Percentiles rank a stretch among this genome's conserved stretches.
Conservation (phyloP, 2,113 vertebrate genomes). For the Sminthopsis crassicaudata region DNA sequence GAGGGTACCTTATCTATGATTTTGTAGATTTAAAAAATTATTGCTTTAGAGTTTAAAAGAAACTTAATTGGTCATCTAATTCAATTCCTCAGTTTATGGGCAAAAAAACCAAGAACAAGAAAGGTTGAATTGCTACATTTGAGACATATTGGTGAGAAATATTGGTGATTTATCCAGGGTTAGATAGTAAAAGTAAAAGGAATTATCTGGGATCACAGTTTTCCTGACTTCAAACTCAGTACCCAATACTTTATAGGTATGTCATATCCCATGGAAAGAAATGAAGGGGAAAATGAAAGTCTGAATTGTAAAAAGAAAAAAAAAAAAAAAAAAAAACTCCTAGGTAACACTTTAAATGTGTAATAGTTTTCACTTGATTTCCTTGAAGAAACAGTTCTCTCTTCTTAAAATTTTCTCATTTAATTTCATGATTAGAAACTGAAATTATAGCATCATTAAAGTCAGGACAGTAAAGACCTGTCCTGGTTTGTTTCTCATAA, state of each 20-base stretch:
- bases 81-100: neutral
- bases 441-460: slow-evolving; percentile 30
- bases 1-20: neutral
- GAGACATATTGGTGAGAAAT: neutral
- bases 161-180: neutral
- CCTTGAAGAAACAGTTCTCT: slow-evolving; percentile 21
- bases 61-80: neutral
- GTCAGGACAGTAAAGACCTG: slow-evolving; percentile 48
- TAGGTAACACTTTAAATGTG: neutral
- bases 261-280: neutral
- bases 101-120: neutral
- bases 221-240: neutral
- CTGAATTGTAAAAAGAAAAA: neutral
- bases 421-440: slow-evolving; percentile 27
- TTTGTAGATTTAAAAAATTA: neutral
- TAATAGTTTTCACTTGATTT: neutral
- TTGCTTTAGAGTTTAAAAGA: neutral
- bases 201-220: neutral
- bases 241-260: neutral
- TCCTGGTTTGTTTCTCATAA: slow-evolving; percentile 64
- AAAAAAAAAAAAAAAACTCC: neutral
- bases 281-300: neutral
- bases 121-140: neutral
- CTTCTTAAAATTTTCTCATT: slow-evolving; percentile 33
- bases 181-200: neutral